A percentile compares a stretch with the other conserved stretches of the same genome.
phyloP scores from a whole-genome alignment of 2,888 invertebrate genomes.

The Podotricha telesiphe region DNA sequence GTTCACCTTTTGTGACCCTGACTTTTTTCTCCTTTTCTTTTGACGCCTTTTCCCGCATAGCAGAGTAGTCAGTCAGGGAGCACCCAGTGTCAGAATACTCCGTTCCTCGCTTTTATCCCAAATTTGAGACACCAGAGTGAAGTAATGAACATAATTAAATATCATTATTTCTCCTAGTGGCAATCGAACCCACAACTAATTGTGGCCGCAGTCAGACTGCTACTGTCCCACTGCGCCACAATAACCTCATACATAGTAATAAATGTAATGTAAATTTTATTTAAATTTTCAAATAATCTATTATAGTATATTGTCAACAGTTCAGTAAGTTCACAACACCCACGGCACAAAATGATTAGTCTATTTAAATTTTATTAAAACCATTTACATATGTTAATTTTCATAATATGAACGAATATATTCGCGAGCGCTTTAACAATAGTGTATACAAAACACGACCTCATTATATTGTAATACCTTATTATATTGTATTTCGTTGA shows the following conservation, averaged over 20 bases:
- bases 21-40: background rate
- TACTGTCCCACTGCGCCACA: no score
- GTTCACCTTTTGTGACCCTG: background rate
- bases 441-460: slow-evolving; percentile 36
- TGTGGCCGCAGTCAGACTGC: no score
- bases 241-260: no score
- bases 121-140: no score
- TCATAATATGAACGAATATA: slow-evolving; percentile 38
- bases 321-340: background rate
- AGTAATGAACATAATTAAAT: no score
- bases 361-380: slow-evolving; percentile 44
- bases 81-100: no score
- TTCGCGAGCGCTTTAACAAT: slow-evolving; percentile 45
- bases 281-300: background rate
- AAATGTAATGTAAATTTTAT: background rate
- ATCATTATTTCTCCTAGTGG: no score
- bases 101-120: no score
- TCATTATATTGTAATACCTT: slow-evolving; percentile 39
- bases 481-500: no score
- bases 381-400: slow-evolving; percentile 46
- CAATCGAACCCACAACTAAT: no score
- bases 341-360: slow-evolving; percentile 18
- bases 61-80: no score
- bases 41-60: no score
- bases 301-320: background rate